Conservation (phyloP, 2,888 invertebrate genomes). For the Neoscelio sp. region DNA sequence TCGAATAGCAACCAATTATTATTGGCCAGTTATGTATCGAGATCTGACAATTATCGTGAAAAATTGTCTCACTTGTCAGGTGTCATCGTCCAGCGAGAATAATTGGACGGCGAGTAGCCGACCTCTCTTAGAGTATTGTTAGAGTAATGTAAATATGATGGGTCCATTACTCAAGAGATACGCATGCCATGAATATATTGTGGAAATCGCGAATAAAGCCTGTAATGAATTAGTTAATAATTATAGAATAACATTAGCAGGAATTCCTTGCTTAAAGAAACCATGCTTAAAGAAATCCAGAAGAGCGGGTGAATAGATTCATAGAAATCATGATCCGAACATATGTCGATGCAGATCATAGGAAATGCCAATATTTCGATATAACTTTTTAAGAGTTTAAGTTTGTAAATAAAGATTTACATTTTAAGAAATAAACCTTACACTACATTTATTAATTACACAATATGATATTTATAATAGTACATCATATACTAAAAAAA, state of each 20-base stretch:
- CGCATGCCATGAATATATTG: slow-evolving; percentile 6
- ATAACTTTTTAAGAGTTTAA: too few relatives aligned
- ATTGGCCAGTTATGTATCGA: slow-evolving; percentile 30
- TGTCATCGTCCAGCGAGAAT: slow-evolving; percentile 8
- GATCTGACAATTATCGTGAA: slow-evolving; percentile 15
- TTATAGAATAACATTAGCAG: slow-evolving; percentile 20
- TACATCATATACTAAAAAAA: too few relatives aligned
- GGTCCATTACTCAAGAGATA: slow-evolving; percentile 14
- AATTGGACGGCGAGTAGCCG: slow-evolving; percentile 18
- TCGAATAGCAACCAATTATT: slow-evolving; percentile 19
- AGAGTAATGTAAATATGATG: slow-evolving; percentile 34
- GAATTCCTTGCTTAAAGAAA: slow-evolving; percentile 60
- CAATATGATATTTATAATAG: too few relatives aligned
- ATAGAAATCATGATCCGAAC: slow-evolving; percentile 65
- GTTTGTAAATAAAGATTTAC: too few relatives aligned
- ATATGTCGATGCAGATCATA: slow-evolving; percentile 64
- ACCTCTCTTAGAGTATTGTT: slow-evolving; percentile 31
- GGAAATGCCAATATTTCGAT: too few relatives aligned
- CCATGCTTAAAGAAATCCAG: slow-evolving; percentile 71
- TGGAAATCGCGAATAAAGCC: slow-evolving; percentile 25
- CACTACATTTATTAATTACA: too few relatives aligned
- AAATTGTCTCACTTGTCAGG: slow-evolving; percentile 15
- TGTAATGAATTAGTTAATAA: slow-evolving; percentile 12
- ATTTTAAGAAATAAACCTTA: too few relatives aligned
- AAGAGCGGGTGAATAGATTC: slow-evolving; percentile 69